Conservation (phyloP, 1,140 invertebrate species). For the Drepana arcuata region DNA sequence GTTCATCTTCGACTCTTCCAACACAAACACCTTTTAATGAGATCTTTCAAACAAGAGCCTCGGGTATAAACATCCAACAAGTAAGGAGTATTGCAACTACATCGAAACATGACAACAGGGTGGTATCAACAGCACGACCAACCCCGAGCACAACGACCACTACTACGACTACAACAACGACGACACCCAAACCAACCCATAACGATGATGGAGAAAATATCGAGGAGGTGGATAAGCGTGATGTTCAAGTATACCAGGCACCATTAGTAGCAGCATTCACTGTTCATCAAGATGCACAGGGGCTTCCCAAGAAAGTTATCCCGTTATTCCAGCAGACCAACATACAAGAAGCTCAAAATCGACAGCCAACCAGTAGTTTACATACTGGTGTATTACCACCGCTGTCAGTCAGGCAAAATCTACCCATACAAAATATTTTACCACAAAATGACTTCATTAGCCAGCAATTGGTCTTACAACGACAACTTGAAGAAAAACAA, state of each 20-base stretch:
- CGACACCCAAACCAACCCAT: constrained; percentile 73
- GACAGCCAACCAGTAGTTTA: neutral
- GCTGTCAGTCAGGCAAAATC: too few relatives aligned
- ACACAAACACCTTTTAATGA: constrained; percentile 50
- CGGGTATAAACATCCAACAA: constrained; percentile 48
- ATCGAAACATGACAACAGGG: constrained; percentile 30
- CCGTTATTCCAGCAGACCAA: constrained; percentile 69
- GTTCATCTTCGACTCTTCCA: constrained; percentile 43
- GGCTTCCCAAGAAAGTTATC: constrained; percentile 82
- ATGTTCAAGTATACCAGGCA: constrained; percentile 85
- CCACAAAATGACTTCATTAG: constrained; percentile 37
- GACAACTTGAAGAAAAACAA: constrained; percentile 79
- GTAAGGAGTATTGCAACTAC: constrained; percentile 47
- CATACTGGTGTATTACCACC: neutral
- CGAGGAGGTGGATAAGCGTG: constrained; percentile 76
- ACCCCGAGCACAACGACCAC: constrained; percentile 44
- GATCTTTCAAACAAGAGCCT: constrained; percentile 54
- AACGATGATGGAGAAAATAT: constrained; percentile 78
- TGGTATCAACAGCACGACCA: constrained; percentile 30
- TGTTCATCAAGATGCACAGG: constrained; percentile 83
- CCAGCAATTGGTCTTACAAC: constrained; percentile 68
- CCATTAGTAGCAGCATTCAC: constrained; percentile 87
- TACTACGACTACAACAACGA: constrained; percentile 71
- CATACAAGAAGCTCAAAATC: too few relatives aligned
- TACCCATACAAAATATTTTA: too few relatives aligned